Conservation (phyloP, 2,113 vertebrate genomes). For the Macrotis lagotis region DNA sequence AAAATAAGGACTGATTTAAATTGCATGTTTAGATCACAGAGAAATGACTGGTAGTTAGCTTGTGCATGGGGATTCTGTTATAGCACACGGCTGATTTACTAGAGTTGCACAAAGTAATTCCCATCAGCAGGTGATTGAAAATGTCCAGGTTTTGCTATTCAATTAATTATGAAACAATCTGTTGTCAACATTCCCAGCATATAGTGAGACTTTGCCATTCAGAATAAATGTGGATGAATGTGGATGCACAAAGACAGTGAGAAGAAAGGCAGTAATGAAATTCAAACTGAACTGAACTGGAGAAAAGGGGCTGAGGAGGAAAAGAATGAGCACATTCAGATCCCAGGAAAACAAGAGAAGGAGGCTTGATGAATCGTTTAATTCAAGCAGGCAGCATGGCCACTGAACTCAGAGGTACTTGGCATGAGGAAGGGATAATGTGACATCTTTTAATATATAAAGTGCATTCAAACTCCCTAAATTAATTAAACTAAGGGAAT, state of each 20-base stretch:
- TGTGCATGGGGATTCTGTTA: slow-evolving; percentile 15
- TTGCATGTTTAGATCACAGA: slow-evolving; percentile 38
- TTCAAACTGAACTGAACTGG: slow-evolving; percentile 63
- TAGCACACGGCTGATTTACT: slow-evolving; percentile 47
- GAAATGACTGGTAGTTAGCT: slow-evolving; percentile 46
- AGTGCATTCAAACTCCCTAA: slow-evolving; percentile 14
- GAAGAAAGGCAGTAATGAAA: slow-evolving; percentile 70
- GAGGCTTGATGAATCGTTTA: slow-evolving; percentile 62
- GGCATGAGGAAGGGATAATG: neutral
- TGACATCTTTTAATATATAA: neutral
- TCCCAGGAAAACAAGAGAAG: slow-evolving; percentile 47
- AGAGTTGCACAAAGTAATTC: slow-evolving; percentile 63
- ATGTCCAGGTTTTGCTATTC: slow-evolving; percentile 78
- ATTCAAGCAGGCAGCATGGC: slow-evolving; percentile 51
- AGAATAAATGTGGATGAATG: slow-evolving; percentile 68
- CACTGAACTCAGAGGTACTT: slow-evolving; percentile 2
- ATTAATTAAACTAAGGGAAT: slow-evolving; percentile 3
- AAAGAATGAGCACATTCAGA: slow-evolving; percentile 54
- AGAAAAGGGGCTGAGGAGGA: slow-evolving; percentile 41
- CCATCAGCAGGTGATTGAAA: slow-evolving; percentile 75
- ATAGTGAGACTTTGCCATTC: slow-evolving; percentile 70
- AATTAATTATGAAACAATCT: slow-evolving; percentile 79
- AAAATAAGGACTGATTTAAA: slow-evolving; percentile 65
- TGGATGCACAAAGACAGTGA: slow-evolving; percentile 53
- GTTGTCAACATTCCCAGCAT: slow-evolving; percentile 72